Evolutionary conservation across 2,888 invertebrate species (phyloP).

Genomic region (Troides helena): DNA sequence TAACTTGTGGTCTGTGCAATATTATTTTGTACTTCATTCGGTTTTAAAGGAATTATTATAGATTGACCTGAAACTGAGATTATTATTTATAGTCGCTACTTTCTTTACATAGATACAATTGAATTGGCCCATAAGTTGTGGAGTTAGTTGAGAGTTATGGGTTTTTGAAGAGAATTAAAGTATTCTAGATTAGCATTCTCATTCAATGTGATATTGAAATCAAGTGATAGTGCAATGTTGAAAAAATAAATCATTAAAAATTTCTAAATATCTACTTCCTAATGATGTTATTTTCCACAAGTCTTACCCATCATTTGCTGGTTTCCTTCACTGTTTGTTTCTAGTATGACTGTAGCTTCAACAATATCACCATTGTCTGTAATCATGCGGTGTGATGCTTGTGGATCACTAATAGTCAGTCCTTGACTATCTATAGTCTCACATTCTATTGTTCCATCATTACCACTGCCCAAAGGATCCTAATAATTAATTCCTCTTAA

Average conservation of each 20-base stretch:
- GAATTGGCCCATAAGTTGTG: not conserved
- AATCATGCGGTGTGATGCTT: constrained; percentile 55
- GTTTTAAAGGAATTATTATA: constrained; percentile 32
- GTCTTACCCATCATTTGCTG: constrained; percentile 10
- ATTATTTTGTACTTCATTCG: constrained; percentile 72
- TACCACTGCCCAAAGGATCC: constrained; percentile 46
- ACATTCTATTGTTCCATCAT: constrained; percentile 32
- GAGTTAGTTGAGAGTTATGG: too few species aligned
- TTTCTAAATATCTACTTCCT: too few species aligned
- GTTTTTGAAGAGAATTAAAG: too few species aligned
- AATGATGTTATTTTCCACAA: not conserved
- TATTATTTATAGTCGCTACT: not conserved
- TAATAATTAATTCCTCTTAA: constrained; percentile 33
- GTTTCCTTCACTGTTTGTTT: constrained; percentile 27
- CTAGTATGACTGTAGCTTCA: constrained; percentile 45
- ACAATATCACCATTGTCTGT: constrained; percentile 69
- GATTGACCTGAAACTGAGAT: not conserved
- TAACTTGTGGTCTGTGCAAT: constrained; percentile 75
- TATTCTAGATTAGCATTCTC: too few species aligned
- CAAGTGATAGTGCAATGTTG: too few species aligned
- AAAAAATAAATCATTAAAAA: too few species aligned
- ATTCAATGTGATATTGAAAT: too few species aligned
- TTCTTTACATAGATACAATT: not conserved
- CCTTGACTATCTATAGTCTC: constrained; percentile 32
- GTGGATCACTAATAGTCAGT: constrained; percentile 40